A percentile compares a stretch with the other conserved stretches of the same genome.
Evolutionary conservation across 2,888 invertebrate genomes (phyloP).

Genomic region (Drosophila pseudotakahashii): DNA sequence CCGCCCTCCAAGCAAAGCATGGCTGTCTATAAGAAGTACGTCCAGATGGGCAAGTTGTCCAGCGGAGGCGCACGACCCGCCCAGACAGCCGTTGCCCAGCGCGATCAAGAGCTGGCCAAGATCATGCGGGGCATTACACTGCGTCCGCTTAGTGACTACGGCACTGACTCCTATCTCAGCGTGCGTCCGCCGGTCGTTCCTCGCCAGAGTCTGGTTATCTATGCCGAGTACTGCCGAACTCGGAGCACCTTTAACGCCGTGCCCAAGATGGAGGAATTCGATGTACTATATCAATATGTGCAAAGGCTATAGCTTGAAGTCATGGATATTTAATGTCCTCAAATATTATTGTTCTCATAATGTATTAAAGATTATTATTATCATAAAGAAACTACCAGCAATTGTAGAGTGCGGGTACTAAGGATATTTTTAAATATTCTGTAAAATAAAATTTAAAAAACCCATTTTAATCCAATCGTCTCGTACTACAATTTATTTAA

Average conservation of each 20-base stretch:
- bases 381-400: not conserved
- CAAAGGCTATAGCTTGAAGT: conserved; percentile 55
- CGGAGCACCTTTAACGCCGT: conserved; percentile 76
- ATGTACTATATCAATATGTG: conserved; percentile 74
- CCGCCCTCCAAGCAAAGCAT: conserved; percentile 79
- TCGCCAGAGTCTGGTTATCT: conserved; percentile 78
- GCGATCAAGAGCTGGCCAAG: conserved; percentile 74
- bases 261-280: conserved; percentile 78
- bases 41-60: conserved; percentile 80
- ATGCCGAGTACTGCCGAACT: conserved; percentile 80
- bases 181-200: conserved; percentile 80
- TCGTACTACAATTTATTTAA: conserved; percentile 29
- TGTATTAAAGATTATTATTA: not conserved
- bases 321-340: not conserved
- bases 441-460: not conserved
- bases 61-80: conserved; percentile 43
- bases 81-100: conserved; percentile 62
- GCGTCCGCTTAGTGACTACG: conserved; percentile 78
- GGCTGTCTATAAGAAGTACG: conserved; percentile 82
- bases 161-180: conserved; percentile 80
- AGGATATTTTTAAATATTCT: not conserved
- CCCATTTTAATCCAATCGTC: not conserved
- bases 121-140: conserved; percentile 75
- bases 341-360: not conserved
- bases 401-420: not conserved